phyloP scores from a whole-genome alignment of 2,888 invertebrate genomes.

The Lasioglossum leucozonium region DNA sequence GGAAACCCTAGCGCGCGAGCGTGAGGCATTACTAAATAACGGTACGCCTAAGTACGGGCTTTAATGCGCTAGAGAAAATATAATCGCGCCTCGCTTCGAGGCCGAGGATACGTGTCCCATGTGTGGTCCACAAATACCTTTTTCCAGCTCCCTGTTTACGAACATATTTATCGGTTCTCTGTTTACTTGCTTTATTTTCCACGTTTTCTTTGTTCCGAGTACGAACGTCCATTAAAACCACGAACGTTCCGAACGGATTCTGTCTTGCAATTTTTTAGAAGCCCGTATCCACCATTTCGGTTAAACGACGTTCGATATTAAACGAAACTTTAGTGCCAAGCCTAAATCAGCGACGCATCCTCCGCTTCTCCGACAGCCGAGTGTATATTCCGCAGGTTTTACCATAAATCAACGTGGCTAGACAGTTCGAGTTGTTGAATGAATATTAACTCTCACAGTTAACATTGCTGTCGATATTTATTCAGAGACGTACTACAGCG shows the following conservation, averaged over 20 bases:
- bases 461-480: not conserved
- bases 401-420: not conserved
- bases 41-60: conserved; percentile 71
- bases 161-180: too few species aligned
- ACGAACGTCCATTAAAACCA: too few species aligned
- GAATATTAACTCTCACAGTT: not conserved
- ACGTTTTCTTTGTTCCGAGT: too few species aligned
- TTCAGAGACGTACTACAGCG: not conserved
- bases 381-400: not conserved
- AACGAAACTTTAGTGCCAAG: too few species aligned
- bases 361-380: not conserved
- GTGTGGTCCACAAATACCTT: conserved; percentile 50
- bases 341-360: not conserved
- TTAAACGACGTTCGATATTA: too few species aligned
- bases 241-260: too few species aligned
- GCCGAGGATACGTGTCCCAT: conserved; percentile 41
- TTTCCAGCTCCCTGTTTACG: not conserved
- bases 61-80: conserved; percentile 68
- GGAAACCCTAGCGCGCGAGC: conserved; percentile 60
- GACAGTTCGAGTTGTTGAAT: not conserved
- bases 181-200: too few species aligned
- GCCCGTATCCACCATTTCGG: too few species aligned
- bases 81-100: conserved; percentile 57
- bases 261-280: too few species aligned
- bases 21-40: conserved; percentile 71